Evolutionary conservation across 1,140 invertebrate genomes (phyloP).

Genomic region (Dermatophagoides farinae): DNA sequence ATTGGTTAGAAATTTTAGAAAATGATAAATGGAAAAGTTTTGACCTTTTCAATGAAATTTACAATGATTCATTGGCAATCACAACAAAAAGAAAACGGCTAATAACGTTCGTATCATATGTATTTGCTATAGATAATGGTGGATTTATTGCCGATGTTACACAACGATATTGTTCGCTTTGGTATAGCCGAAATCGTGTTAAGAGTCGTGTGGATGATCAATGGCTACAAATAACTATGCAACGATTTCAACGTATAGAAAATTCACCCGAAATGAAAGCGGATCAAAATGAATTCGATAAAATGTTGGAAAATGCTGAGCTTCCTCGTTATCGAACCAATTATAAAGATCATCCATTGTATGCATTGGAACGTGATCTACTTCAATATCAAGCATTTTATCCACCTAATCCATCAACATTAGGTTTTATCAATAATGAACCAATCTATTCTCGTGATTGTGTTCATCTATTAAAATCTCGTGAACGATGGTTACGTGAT

Average conservation of each 20-base stretch:
- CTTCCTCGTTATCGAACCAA: constrained; percentile 51
- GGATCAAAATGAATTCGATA: constrained; percentile 56
- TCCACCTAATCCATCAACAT: constrained; percentile 54
- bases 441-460: constrained; percentile 71
- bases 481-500: constrained; percentile 71
- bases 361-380: constrained; percentile 65
- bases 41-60: constrained; percentile 33
- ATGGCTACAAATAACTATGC: constrained; percentile 53
- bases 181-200: constrained; percentile 46
- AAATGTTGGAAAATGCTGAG: constrained; percentile 47
- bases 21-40: constrained; percentile 61
- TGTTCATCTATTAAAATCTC: constrained; percentile 57
- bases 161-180: constrained; percentile 58
- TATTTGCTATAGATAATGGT: constrained; percentile 58
- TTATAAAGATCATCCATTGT: constrained; percentile 87
- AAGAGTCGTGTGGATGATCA: constrained; percentile 48
- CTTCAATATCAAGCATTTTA: constrained; percentile 95
- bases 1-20: constrained; percentile 70
- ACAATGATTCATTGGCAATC: constrained; percentile 23
- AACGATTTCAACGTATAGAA: constrained; percentile 34
- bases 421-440: constrained; percentile 65
- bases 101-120: constrained; percentile 51
- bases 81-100: constrained; percentile 35
- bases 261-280: constrained; percentile 38
- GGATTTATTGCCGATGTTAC: constrained; percentile 68